Base-by-base conservation (phyloP, 2,797 vertebrate genomes). In the Phrynocephalus guinanensis region DNA sequence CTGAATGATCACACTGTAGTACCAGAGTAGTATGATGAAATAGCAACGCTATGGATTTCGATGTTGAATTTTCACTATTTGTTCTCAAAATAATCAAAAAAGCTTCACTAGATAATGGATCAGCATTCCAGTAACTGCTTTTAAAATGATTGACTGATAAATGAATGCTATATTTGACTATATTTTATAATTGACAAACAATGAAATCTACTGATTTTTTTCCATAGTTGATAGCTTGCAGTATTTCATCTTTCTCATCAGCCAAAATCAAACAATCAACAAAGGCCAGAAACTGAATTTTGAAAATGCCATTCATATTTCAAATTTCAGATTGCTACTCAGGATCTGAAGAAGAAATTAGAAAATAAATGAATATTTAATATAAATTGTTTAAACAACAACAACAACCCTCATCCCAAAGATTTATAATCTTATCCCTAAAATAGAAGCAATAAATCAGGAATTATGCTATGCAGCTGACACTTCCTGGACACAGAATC, bases 181-280 rank as follows among this genome's bases (percentile, higher is more conserved):
- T 71, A 63, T 88, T 79, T 87, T 56, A 79, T 38, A 63, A 3
- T 18, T 72, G 78, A 83, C 30, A 71, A 33, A 24, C 66, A 88
- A 60, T 30, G n/a, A 56, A 71, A 79, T 48, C 68, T 50, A 79
- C 33, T 48, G 28, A 10, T 63, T 84, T 79, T 84, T 44, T 44
- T 44, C 38, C 38, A 30, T n/a, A 30, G 52, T 30, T 79, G 75
- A 83, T 48, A 83, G 33, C 7, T 72, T 79, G 44, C 60, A 83
- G 48, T 2, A 50, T 79, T 88, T 84, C 18, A 63, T 50, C 63
- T 60, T 71, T 78, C 16, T 83, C 66, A 71, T 44, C 48, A 83
- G 50, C 73, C 50, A 83, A 76, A 78, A 82, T 84, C 73, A 87
- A 91, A 77, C 85, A 88, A 92, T 84, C 18, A 85, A 87, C 84